Base-by-base conservation (phyloP, 2,113 vertebrate genomes). In the Hemicordylus capensis region DNA sequence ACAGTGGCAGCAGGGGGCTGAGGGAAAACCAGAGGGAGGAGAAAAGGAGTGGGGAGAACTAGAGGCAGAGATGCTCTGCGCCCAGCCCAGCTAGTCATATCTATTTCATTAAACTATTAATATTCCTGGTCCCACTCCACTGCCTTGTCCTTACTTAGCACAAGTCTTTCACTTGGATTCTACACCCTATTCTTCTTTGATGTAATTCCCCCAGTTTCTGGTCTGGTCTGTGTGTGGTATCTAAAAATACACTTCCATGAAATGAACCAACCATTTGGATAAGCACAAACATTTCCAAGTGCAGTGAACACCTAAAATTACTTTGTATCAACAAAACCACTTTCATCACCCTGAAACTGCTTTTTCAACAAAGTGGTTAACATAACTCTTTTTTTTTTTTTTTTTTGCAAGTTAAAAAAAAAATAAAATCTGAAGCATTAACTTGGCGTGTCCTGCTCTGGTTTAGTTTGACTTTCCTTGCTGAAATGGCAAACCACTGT, bases 161-260 rank as follows among this genome's bases (percentile, higher is more conserved):
- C n/a, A n/a, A n/a, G n/a, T n/a, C n/a, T n/a, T n/a, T n/a, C n/a
- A n/a, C n/a, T n/a, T n/a, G n/a, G n/a, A n/a, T n/a, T n/a, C n/a
- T n/a, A n/a, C n/a, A n/a, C n/a, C n/a, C n/a, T n/a, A n/a, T 19
- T 73, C 83, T 89, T 77, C 84, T 91, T 76, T 90, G 86, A 69
- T 90, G 81, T 72, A 85, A 37, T 59, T 89, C 90, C n/a, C 90
- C 73, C 48, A 85, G 44, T 10, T 81, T 89, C 83, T 90, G 59
- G n/a, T 81, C 76, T 90, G 80, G 64, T 74, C 67, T 84, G n/a
- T 42, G 42, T 86, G 78, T n/a, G 20, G 31, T 12, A 10, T 88
- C 80, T 74, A 63, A 81, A 85, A 90, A 85, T 92, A 83, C 61
- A 64, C 73, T 75, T 85, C 85, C 80, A 76, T 51, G 54, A 85